Evolutionary conservation across 2,797 vertebrate genomes (phyloP), one percentile per base, ranked within the genome.

Genomic region (Sebastes cheni): DNA sequence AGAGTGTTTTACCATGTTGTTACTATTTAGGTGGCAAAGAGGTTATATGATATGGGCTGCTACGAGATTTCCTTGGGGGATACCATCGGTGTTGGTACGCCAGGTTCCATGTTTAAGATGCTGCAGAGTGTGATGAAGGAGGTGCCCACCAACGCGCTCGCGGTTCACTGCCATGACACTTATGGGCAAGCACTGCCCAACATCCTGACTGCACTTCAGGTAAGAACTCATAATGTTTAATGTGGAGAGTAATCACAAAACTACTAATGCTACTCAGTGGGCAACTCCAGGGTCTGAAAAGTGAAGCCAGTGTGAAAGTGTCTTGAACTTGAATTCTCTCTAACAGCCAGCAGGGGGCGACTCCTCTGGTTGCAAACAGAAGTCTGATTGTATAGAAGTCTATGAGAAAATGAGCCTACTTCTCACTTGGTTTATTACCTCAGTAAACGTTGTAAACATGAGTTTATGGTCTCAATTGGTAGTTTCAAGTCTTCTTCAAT

Each of bases 181-280:
- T 99, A 99, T 0, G 98, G 99, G 16, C 98, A 99, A 90, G 98
- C 97, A 0, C 94, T 99, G 77, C 96, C 98, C 85, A 99, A 99
- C 91, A 97, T 99, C 83, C 96, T 99, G 52, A 97, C 95, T 36
- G 98, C 98, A 62, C 93, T 99, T 81, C 97, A 99, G 97, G 98
- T 99, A 97, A 95, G 84, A 76, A 75, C 11, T 61, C 11, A 36
- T 18, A 10, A 54, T 6, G 6, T 23, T 16, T 6, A 11, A 8
- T 13, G 20, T 2, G 18, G 13, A 1, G 2, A 60, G 3, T 25
- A 20, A 60, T 77, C 27, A 1, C 10, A 79, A 54, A 67, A 67
- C 20, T 32, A 22, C 1, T 32, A 42, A 0, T 42, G 1, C 6
- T 8, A 23, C 20, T 11, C 46, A 50, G 46, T 50, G 46, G 46